Base-by-base conservation (phyloP, 1,140 invertebrate species). In the Trinorchestia longiramus region DNA sequence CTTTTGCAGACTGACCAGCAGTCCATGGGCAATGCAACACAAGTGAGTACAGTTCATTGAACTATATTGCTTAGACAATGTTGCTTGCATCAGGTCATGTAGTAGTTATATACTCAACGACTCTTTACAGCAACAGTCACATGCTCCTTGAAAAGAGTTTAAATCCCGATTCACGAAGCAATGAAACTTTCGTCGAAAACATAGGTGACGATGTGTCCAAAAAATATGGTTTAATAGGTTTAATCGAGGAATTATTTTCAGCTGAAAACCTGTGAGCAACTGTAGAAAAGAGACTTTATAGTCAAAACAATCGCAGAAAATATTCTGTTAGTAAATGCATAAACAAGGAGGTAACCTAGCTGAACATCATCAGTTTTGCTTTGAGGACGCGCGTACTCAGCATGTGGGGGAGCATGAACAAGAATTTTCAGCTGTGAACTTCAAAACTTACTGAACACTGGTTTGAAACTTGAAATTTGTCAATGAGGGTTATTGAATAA, bases 11-110 rank as follows among this genome's bases (percentile, higher is more conserved):
- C 40, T 94, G 36, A 11, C 92, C 43, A 94, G 41, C 92, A 94
- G 44, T 40, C 92, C 92, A 15, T 94, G 92, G 92, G 44, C 43
- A 42, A 94, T 94, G 92, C 92, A 94, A 40, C 92, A 94, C 92
- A 94, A 94, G 92, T 94, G 40, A 94, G 92, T 94, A 94, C 62
- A 3, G 15, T 77, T 36, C 28, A 77, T 77, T 77, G 1, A 3
- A 3, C 62, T 23, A 28, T 77, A 77, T 77, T 77, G 28, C 28
- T 77, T 36, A 3, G 15, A 36, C 28, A 53, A 53, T 53, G 6
- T 53, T 53, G 47, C 47, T 8, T 19, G 19, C 47, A 53, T 6
- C 47, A 53, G 47, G 6, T 6, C 47, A 53, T 53, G 47, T 53
- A 6, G 6, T 53, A 53, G 6, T 53, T 6, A 53, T 19, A 53